Base-by-base conservation (phyloP, 2,888 invertebrate species). In the Sarcophaga subvicina region DNA sequence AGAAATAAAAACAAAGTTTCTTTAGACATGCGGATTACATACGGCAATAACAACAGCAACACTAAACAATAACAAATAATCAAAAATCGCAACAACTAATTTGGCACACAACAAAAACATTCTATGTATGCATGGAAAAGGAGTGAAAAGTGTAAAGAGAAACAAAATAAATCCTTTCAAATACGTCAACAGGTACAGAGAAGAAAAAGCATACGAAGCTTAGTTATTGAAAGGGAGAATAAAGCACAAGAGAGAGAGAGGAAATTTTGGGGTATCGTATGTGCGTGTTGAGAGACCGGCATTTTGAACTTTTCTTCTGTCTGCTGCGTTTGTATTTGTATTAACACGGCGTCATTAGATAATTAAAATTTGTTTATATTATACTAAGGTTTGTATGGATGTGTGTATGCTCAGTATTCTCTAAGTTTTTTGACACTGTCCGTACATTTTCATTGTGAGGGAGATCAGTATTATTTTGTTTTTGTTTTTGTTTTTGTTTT, bases 341-440 rank as follows among this genome's bases (percentile, higher is more conserved):
- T 20, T 63, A 76, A 77, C 66, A 22, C 37, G 59, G 63, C 76
- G 77, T 79, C 81, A 79, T 80, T 80, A 75, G 45, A 75, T 54
- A 75, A 78, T 77, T 20, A 22, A 66, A 54, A 80, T 14, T 60
- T 59, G 54, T 73, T 70, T 60, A 71, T 73, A 77, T 27, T 75
- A 59, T 77, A 25, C 47, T 59, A 63, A 14, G n/a, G 54, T 71
- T 69, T 81, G 75, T 85, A 71, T 59, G 72, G 71, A 4, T 3
- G 54, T 69, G 20, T 49, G 49, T 0, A 0, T 49, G 11, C 49
- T 60, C 62, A 2, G 4, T 14, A 4, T 49, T 78, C 66, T 78
- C 49, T 63, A 71, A 81, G 83, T 81, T 81, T 84, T 79, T 84
- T 87, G 87, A 87, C 87, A 87, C 87, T 87, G 78, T 22, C 80